Conservation (phyloP, 2,113 vertebrate species). For the Anser cygnoides region DNA sequence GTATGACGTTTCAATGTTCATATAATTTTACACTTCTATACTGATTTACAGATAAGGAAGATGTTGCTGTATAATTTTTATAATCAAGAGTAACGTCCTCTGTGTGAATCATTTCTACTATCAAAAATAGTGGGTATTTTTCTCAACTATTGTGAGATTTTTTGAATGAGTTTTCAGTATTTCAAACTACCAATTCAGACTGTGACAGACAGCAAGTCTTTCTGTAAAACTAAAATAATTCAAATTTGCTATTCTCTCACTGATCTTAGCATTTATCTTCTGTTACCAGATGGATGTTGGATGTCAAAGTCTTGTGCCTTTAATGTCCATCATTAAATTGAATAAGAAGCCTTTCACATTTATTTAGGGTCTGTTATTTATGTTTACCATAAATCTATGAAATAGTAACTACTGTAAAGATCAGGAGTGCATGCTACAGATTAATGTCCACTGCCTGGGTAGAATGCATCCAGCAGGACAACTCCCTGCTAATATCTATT, state of each 20-base stretch:
- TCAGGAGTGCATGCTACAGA: neutral
- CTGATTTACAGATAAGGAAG: neutral
- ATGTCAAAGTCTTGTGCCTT: conserved; percentile 26
- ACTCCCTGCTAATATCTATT: neutral
- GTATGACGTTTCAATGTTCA: neutral
- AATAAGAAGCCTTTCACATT: neutral
- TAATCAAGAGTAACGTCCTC: neutral
- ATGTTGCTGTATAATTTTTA: neutral
- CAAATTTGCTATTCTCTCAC: neutral
- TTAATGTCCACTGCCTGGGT: neutral
- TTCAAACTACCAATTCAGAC: conserved; percentile 1
- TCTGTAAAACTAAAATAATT: conserved; percentile 42
- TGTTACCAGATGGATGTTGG: neutral
- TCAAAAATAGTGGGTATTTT: neutral
- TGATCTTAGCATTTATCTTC: conserved; percentile 10
- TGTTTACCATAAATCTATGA: neutral
- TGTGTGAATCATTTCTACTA: neutral
- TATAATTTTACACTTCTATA: neutral
- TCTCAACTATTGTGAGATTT: neutral
- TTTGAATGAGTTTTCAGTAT: neutral
- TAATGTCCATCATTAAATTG: conserved; percentile 11
- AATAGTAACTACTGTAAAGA: neutral
- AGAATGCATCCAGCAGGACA: neutral
- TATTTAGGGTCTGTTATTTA: conserved; percentile 10
- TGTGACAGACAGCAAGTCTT: neutral